Evolutionary conservation across 2,113 vertebrate species (phyloP).

Genomic region (Cervus canadensis): DNA sequence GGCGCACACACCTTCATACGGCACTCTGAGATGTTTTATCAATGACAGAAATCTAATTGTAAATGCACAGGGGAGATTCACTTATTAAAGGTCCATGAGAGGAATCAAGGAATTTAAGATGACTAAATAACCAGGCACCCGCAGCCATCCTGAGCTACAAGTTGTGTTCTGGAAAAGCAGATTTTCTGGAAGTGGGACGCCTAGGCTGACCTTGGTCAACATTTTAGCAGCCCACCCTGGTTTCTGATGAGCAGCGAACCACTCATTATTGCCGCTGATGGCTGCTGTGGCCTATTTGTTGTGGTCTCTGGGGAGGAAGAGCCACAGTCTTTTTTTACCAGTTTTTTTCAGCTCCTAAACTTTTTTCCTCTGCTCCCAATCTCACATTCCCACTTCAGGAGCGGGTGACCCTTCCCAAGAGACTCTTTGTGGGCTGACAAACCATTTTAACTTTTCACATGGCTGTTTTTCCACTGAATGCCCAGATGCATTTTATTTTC

Average conservation of each 20-base stretch:
- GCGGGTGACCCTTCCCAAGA: accelerated
- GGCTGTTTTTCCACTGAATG: background rate
- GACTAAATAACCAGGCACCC: background rate
- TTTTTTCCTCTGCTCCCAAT: background rate
- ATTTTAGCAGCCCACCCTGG: constrained; percentile 25
- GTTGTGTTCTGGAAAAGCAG: background rate
- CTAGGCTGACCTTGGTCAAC: background rate
- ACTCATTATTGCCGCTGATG: constrained; percentile 37
- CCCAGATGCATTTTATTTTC: background rate
- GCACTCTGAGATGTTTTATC: background rate
- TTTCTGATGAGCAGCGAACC: constrained; percentile 58
- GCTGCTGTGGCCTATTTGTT: constrained; percentile 32
- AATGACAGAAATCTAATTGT: background rate
- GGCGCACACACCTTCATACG: background rate
- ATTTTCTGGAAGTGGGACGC: constrained; percentile 26
- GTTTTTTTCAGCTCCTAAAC: constrained; percentile 39
- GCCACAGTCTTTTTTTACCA: constrained; percentile 19
- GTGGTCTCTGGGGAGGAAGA: background rate
- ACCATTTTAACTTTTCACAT: background rate
- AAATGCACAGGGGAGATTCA: background rate
- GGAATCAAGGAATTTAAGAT: background rate
- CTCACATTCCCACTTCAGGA: background rate
- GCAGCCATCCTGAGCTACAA: background rate
- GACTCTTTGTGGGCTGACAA: background rate
- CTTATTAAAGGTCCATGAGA: background rate